Base-by-base conservation (phyloP, 1,140 invertebrate species). In the Euura lappo region DNA sequence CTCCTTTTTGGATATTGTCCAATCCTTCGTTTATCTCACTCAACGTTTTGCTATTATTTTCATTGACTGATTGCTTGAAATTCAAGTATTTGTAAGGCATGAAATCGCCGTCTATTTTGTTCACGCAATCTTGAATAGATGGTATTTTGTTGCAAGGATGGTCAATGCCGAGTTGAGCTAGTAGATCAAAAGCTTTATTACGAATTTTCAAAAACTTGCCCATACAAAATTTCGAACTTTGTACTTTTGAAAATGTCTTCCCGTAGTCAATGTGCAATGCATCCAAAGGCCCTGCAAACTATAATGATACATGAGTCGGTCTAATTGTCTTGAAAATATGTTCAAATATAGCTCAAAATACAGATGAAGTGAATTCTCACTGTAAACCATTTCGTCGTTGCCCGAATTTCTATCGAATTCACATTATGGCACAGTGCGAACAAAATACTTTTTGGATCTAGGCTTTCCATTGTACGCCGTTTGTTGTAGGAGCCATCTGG, bases 151-250 rank as follows among this genome's bases (percentile, higher is more conserved):
- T 42, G 44, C 10, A 42, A 42, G 28, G 44, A 68, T 13, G 45
- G 7, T 72, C n/a, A 65, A 72, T 28, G n/a, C 42, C 13, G 2
- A 74, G 42, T 70, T 73, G 47, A 13, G 68, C 65, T 3, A 13
- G 51, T 8, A 78, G 43, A 43, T 74, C 71, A 6, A 70, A 69
- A 28, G 71, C 45, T 45, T 67, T 44, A 65, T 77, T 81, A 67
- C 74, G 70, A 13, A 83, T 77, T 44, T 76, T 75, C 2, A 85
- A 71, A 66, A 87, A 77, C 45, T 66, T 68, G 6, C n/a, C 45
- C 4, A 71, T 28, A 71, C 85, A 86, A 74, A 88, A 89, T 79
- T 81, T 85, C 4, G 88, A 88, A 70, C 79, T 87, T 45, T 73
- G 10, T 46, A 87, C 72, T 79, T 70, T 84, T 4, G 71, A 8